Evolutionary conservation across 2,113 vertebrate species (phyloP).

Genomic region (Penelope pileata): DNA sequence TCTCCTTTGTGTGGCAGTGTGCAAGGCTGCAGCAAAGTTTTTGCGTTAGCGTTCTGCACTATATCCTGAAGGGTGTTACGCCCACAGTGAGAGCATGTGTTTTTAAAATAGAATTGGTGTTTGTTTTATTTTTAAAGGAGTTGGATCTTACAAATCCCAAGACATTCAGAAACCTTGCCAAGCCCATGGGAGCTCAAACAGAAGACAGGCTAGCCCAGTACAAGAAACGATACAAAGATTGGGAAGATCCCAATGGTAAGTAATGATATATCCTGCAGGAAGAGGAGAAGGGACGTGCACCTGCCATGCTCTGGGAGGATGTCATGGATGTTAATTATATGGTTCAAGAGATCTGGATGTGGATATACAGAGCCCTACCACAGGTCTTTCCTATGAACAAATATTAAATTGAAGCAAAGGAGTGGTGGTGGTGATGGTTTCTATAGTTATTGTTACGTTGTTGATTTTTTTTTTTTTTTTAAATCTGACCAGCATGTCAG

Average conservation of each 20-base stretch:
- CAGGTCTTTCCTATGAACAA: not conserved
- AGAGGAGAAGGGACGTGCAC: not conserved
- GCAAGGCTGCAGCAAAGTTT: not conserved
- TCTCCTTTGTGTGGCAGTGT: not conserved
- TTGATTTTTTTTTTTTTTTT: too few relatives aligned
- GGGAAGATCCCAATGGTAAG: conserved; percentile 96
- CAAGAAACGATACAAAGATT: conserved; percentile 97
- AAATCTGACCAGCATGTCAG: not conserved
- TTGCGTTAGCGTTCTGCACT: not conserved
- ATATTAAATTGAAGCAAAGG: not conserved
- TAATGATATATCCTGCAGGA: not conserved
- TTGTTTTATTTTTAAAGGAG: conserved; percentile 80
- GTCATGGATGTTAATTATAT: not conserved
- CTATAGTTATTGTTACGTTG: not conserved
- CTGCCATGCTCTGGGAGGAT: not conserved
- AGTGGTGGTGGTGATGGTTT: not conserved
- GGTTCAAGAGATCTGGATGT: not conserved
- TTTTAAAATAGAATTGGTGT: not conserved
- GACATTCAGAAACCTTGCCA: conserved; percentile 95
- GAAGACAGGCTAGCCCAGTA: conserved; percentile 95
- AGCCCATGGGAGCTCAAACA: conserved; percentile 97
- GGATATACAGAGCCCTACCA: not conserved
- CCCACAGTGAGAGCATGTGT: not conserved
- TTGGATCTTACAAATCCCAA: conserved; percentile 94
- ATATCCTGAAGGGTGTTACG: not conserved